Percentiles rank a stretch among this genome's conserved stretches.
These are phyloP conservation scores for Pontoporia blainvillei DNA, from an alignment of 2,113 vertebrate genomes.

Conservation along the genomic window DNA sequence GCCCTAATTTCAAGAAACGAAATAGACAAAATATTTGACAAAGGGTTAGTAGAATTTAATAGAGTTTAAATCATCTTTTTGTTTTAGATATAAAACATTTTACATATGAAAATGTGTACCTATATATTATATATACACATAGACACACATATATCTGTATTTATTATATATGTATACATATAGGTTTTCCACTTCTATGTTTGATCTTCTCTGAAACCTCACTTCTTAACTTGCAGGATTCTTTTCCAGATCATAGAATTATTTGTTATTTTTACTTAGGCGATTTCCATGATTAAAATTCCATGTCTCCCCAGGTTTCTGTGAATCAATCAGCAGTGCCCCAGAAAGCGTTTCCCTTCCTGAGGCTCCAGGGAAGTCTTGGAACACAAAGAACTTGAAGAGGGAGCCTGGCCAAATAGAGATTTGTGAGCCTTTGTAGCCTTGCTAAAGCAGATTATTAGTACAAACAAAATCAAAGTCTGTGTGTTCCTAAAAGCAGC, in stretches of 20 bases:
- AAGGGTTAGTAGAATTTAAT: not conserved
- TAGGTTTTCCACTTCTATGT: not conserved
- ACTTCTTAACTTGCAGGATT: not conserved
- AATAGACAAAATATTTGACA: not conserved
- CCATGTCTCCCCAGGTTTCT: conserved; percentile 48
- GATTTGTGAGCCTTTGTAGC: conserved; percentile 30
- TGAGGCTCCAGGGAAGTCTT: conserved; percentile 51
- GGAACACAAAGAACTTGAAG: conserved; percentile 51
- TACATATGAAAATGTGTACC: not conserved
- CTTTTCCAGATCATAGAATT: conserved; percentile 11
- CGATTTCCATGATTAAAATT: conserved; percentile 56
- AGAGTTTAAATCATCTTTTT: not conserved
- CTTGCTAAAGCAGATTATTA: conserved; percentile 20
- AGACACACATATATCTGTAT: not conserved
- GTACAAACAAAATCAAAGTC: conserved; percentile 47
- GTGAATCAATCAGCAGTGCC: conserved; percentile 45
- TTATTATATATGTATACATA: not conserved
- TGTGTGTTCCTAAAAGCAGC: conserved; percentile 19
- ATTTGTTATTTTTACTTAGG: conserved; percentile 45
- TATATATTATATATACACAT: not conserved
- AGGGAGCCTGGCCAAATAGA: conserved; percentile 14
- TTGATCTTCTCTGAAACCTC: not conserved
- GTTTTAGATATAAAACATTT: not conserved
- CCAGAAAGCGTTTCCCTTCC: conserved; percentile 41
- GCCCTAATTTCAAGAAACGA: not conserved